Percentiles rank a stretch among this genome's conserved stretches.
Evolutionary conservation across 2,888 invertebrate species (phyloP).

Genomic region (Parapristionchus giblindavisi): DNA sequence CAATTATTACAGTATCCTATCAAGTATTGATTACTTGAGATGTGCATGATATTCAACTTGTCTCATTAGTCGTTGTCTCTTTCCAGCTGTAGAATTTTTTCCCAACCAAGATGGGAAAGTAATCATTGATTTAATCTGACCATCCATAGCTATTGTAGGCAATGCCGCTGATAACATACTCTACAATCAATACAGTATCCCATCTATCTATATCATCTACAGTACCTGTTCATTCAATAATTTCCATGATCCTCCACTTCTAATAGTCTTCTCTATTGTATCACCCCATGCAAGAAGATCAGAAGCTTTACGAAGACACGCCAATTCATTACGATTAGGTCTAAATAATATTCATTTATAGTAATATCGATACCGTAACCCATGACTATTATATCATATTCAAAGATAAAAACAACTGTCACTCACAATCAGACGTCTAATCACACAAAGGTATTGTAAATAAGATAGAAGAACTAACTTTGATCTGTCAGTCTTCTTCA

Average conservation of each 20-base stretch:
- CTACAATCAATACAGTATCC: conserved; percentile 61
- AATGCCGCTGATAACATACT: conserved; percentile 90
- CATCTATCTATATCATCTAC: neutral
- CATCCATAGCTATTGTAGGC: conserved; percentile 86
- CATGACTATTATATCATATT: neutral
- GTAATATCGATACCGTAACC: neutral
- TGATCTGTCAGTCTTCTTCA: conserved; percentile 68
- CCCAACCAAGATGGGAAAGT: conserved; percentile 96
- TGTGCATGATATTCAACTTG: conserved; percentile 88
- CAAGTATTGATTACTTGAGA: conserved; percentile 76
- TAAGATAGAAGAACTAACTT: neutral
- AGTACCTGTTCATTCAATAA: conserved; percentile 81
- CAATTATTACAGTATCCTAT: neutral
- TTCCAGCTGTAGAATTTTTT: conserved; percentile 86
- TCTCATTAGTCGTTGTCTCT: conserved; percentile 83
- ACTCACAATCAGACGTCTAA: neutral
- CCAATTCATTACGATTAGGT: conserved; percentile 70
- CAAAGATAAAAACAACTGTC: neutral
- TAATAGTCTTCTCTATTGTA: conserved; percentile 83
- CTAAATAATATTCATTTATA: neutral
- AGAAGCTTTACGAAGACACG: conserved; percentile 82
- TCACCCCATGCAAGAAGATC: conserved; percentile 88
- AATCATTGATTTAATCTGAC: conserved; percentile 75
- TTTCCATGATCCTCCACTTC: conserved; percentile 81
- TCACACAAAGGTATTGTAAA: neutral